Evolutionary conservation across 2,113 vertebrate species (phyloP).

Genomic region (Cyanistes caeruleus): DNA sequence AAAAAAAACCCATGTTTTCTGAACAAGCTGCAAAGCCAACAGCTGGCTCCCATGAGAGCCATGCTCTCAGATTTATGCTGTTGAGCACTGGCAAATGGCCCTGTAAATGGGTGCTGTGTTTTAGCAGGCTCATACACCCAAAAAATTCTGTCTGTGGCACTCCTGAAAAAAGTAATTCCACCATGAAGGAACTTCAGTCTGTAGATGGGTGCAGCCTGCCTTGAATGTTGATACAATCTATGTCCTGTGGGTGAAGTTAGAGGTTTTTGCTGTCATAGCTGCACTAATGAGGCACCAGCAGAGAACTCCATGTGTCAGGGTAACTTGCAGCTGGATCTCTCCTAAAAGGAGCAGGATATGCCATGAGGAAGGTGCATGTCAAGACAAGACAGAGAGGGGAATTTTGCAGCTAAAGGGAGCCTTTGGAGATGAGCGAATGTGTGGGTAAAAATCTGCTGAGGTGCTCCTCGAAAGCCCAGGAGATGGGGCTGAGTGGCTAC

Average conservation of each 20-base stretch:
- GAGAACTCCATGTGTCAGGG: not conserved
- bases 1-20: not conserved
- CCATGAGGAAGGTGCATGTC: not conserved
- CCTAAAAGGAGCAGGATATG: not conserved
- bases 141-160: not conserved
- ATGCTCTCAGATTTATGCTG: not conserved
- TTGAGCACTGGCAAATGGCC: not conserved
- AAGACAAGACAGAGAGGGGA: not conserved
- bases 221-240: not conserved
- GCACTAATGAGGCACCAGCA: not conserved
- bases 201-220: not conserved
- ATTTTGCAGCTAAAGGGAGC: not conserved
- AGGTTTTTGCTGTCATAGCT: not conserved
- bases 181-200: not conserved
- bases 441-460: not conserved
- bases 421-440: not conserved
- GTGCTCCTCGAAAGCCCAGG: not conserved
- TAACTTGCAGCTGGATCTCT: not conserved
- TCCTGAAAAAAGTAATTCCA: not conserved
- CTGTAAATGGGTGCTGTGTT: not conserved
- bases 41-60: not conserved
- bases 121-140: not conserved
- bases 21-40: not conserved
- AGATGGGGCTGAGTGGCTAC: not conserved
- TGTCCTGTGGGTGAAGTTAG: not conserved